phyloP scores from a whole-genome alignment of 2,888 invertebrate species.

The Sphaerophoria rueppellii region DNA sequence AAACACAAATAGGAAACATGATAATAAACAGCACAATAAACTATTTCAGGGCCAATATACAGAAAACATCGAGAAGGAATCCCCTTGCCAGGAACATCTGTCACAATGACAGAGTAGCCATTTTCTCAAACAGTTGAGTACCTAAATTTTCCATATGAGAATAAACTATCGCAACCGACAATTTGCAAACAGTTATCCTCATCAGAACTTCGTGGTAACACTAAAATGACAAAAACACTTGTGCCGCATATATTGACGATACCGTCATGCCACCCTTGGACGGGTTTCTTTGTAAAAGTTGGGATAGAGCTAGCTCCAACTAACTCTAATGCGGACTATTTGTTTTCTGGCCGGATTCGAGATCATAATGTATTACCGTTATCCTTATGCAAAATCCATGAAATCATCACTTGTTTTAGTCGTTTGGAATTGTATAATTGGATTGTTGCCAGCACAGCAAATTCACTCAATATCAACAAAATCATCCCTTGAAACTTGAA shows the following conservation, averaged over 20 bases:
- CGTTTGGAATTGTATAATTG: conserved; percentile 67
- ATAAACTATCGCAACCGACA: background rate
- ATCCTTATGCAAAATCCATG: conserved; percentile 72
- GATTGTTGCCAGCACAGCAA: conserved; percentile 71
- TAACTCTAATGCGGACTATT: conserved; percentile 6
- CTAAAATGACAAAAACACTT: conserved; percentile 50
- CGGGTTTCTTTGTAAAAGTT: background rate
- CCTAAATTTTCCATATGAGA: conserved; percentile 34
- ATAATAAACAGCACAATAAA: conserved; percentile 10
- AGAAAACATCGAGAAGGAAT: conserved; percentile 21
- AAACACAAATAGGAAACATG: conserved; percentile 26
- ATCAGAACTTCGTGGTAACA: conserved; percentile 45
- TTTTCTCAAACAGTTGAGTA: conserved; percentile 30
- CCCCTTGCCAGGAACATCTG: conserved; percentile 7
- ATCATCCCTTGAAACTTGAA: conserved; percentile 60
- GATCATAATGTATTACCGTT: conserved; percentile 63
- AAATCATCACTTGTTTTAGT: conserved; percentile 71
- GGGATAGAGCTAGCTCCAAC: conserved; percentile 14
- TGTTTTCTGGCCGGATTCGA: conserved; percentile 18
- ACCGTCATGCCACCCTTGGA: background rate
- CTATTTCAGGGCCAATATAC: background rate
- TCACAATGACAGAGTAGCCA: conserved; percentile 6
- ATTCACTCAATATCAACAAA: conserved; percentile 62
- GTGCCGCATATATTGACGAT: conserved; percentile 15
- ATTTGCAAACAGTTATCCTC: background rate